These are phyloP conservation scores for Mobula hypostoma DNA, from an alignment of 2,113 vertebrate genomes.

Conservation along the genomic window DNA sequence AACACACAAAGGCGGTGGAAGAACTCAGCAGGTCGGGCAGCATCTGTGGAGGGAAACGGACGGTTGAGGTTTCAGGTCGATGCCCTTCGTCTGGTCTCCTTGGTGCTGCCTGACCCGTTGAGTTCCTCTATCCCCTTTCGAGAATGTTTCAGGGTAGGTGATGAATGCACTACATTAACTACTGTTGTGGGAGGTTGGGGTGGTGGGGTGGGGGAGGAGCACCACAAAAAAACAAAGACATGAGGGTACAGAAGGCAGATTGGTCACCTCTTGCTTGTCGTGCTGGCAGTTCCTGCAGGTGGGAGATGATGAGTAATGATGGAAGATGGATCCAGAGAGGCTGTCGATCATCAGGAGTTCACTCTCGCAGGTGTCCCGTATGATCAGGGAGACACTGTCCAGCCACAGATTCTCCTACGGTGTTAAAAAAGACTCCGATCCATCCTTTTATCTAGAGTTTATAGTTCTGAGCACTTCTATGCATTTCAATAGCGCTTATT, in stretches of 20 bases:
- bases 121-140: no score
- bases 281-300: conserved; percentile 81
- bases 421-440: background rate
- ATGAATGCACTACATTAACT: conserved; percentile 22
- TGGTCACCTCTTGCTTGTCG: conserved; percentile 83
- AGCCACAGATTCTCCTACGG: conserved; percentile 94
- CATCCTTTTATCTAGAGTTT: background rate
- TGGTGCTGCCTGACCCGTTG: no score
- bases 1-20: no score
- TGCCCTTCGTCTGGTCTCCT: no score
- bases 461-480: background rate
- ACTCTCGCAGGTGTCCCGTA: conserved; percentile 96
- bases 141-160: conserved; percentile 26
- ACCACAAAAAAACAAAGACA: background rate
- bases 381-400: conserved; percentile 99
- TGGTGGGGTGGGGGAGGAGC: background rate
- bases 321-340: conserved; percentile 96
- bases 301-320: conserved; percentile 89
- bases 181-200: background rate
- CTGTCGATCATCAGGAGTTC: conserved; percentile 99
- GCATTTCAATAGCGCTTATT: no score
- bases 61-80: no score
- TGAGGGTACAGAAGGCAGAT: background rate
- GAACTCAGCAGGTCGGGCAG: no score
- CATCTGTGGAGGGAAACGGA: no score